Evolutionary conservation across 2,888 invertebrate genomes (phyloP).

Genomic region (Bhutanitis thaidina): DNA sequence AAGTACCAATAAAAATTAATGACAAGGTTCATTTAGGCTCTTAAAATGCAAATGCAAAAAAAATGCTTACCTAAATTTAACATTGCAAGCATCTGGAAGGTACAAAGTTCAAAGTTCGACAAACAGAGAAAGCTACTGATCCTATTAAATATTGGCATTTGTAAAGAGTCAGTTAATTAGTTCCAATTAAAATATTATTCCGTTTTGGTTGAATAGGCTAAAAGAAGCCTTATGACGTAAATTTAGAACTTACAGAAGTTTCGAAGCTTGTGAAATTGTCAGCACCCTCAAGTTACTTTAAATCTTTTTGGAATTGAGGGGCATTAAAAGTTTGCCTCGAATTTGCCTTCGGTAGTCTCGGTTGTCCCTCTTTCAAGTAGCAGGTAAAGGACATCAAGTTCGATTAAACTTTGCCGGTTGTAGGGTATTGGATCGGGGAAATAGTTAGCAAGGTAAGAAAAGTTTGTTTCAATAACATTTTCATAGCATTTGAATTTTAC

Average conservation of each 20-base stretch:
- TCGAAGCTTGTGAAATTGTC: slow-evolving; percentile 13
- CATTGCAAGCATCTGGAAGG: no score
- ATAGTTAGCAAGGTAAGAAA: slow-evolving; percentile 31
- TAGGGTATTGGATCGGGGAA: slow-evolving; percentile 42
- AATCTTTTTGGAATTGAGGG: slow-evolving; percentile 44
- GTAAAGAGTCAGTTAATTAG: no score
- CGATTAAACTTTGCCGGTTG: slow-evolving; percentile 63
- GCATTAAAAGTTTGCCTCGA: slow-evolving; percentile 58
- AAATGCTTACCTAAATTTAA: no score
- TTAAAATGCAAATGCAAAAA: no score
- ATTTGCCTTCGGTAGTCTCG: slow-evolving; percentile 33
- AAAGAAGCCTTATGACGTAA: not conserved
- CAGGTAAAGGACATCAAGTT: slow-evolving; percentile 55
- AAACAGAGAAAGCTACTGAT: no score
- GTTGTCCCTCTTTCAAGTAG: slow-evolving; percentile 55
- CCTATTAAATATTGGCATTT: no score
- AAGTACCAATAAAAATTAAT: no score
- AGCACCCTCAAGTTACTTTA: slow-evolving; percentile 14
- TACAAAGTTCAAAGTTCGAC: no score
- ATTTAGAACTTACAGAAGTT: not conserved
- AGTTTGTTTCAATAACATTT: not conserved
- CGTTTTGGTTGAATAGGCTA: no score
- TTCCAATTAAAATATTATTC: no score
- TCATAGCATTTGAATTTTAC: not conserved
- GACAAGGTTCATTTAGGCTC: no score